Percentiles rank a stretch among this genome's conserved stretches.
phyloP scores from a whole-genome alignment of 2,797 vertebrate species.

The Anabacerthia variegaticeps region DNA sequence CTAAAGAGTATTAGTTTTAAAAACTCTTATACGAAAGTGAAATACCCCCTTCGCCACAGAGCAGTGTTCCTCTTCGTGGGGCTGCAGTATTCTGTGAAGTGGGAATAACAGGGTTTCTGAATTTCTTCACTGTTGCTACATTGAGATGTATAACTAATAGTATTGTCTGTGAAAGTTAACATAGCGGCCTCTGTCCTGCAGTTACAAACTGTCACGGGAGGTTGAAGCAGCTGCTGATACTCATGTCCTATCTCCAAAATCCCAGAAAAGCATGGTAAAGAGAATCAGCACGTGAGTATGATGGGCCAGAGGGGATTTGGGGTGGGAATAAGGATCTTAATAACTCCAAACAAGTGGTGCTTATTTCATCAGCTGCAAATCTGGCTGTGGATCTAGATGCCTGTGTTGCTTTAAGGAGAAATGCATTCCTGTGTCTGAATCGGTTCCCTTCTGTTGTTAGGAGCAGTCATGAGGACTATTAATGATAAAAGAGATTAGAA shows the following conservation, averaged over 20 bases:
- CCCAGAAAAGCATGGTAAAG: slow-evolving; percentile 95
- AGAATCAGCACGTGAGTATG: slow-evolving; percentile 92
- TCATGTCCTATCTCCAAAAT: slow-evolving; percentile 87
- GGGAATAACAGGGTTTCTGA: neutral
- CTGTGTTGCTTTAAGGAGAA: neutral
- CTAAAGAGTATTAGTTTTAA: neutral
- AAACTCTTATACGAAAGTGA: neutral
- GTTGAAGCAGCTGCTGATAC: slow-evolving; percentile 85
- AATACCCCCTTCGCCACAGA: neutral
- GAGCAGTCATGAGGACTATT: neutral
- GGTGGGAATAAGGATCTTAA: neutral
- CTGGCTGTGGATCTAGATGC: neutral
- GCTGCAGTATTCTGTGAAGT: neutral
- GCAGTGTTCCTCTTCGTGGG: neutral
- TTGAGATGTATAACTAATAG: neutral
- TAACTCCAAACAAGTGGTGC: neutral
- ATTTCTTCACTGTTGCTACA: neutral
- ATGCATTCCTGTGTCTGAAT: neutral
- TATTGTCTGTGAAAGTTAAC: neutral
- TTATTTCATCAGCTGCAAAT: neutral
- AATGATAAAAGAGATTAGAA: neutral
- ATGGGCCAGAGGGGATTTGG: neutral
- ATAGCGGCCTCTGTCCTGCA: slow-evolving; percentile 62
- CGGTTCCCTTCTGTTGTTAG: neutral
- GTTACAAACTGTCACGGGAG: slow-evolving; percentile 88